Percentiles rank a stretch among this genome's conserved stretches.
Evolutionary conservation across 2,888 invertebrate genomes (phyloP).

Genomic region (Acronicta psi): DNA sequence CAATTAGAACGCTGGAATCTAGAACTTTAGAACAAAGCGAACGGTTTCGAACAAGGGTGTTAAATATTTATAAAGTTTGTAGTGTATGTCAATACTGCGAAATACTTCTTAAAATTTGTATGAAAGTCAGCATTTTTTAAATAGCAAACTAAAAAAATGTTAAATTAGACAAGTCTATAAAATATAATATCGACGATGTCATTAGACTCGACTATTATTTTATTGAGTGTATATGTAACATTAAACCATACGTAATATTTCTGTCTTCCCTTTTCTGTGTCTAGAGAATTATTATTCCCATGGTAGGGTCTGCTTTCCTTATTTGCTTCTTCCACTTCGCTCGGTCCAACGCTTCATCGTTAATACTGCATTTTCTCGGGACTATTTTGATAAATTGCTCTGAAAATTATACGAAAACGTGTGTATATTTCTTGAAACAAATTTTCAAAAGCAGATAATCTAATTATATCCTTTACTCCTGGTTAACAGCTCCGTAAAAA

Average conservation of each 20-base stretch:
- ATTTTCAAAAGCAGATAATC: too few species aligned
- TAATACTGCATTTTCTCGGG: constrained; percentile 38
- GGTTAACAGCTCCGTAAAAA: too few species aligned
- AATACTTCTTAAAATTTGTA: too few species aligned
- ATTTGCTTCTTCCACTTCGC: constrained; percentile 42
- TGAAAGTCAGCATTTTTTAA: too few species aligned
- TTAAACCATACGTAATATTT: constrained; percentile 45
- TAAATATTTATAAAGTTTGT: too few species aligned
- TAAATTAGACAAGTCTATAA: too few species aligned
- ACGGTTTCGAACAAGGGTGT: too few species aligned
- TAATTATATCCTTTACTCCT: too few species aligned
- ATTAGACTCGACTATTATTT: constrained; percentile 33
- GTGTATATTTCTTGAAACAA: not conserved
- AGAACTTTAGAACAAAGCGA: constrained; percentile 23
- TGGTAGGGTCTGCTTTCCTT: constrained; percentile 46
- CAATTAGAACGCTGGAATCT: constrained; percentile 10
- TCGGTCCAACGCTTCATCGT: constrained; percentile 39
- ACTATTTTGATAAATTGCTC: constrained; percentile 24
- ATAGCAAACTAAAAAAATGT: too few species aligned
- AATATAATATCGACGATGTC: constrained; percentile 6
- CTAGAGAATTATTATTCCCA: constrained; percentile 49
- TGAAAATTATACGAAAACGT: not conserved
- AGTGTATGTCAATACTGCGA: too few species aligned
- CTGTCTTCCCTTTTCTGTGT: constrained; percentile 43
- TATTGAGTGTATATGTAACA: constrained; percentile 43